Base-by-base conservation (phyloP, 2,797 vertebrate species). In the Chrosomus eos region DNA sequence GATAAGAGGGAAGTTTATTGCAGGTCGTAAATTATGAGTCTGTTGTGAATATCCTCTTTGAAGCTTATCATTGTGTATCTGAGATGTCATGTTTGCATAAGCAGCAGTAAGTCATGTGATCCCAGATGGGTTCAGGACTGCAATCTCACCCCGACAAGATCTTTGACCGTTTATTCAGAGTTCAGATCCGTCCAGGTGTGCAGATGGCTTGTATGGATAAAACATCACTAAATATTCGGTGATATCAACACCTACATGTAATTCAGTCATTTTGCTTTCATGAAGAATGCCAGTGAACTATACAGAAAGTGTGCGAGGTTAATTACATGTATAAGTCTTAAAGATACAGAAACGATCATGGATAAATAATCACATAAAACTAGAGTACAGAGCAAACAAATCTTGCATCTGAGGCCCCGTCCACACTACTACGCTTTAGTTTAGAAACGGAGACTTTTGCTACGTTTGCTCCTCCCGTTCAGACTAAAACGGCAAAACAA, bases 11-110 rank as follows among this genome's bases (percentile, higher is more conserved):
- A 7, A 74, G 45, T 74, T 74, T 74, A 74, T 23, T 53, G 31
- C 48, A 0, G 72, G 2, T 53, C 72, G 23, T 33, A 74, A 74
- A 74, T 23, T 53, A 45, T 1, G 26, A 67, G 72, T 51, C 72
- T 5, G 5, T 33, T 53, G 28, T 74, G 72, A 53, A 14, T 53
- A 23, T 53, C 45, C 72, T 74, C 72, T 74, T 74, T 74, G 72
- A 74, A 74, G 72, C 72, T 74, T 33, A 74, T 74, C 72, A 1
- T 21, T 74, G 72, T 74, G 51, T 74, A 74, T 74, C 28, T 74
- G 48, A 33, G 72, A 74, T 33, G 72, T 74, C 72, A 33, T 53
- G 72, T 74, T 53, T 53, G 51, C 48, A 23, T 53, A 74, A 74
- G 72, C 72, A 23, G 72, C 48, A 7, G 48, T 74, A 53, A 33